Base-by-base conservation (phyloP, 2,113 vertebrate genomes). In the Ceuthmochares aereus region DNA sequence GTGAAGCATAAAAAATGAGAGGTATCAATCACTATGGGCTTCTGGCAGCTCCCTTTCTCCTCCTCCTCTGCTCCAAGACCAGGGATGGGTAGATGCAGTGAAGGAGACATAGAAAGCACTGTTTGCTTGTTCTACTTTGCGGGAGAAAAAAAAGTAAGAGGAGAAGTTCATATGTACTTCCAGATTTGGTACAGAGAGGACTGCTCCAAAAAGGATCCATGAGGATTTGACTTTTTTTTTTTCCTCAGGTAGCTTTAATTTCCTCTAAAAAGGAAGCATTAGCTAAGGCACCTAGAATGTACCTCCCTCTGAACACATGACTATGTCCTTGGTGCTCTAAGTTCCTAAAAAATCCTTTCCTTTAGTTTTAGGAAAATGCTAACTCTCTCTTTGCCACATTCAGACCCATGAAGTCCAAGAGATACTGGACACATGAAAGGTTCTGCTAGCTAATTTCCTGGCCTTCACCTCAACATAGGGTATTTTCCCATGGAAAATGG, bases 41-140 rank as follows among this genome's bases (percentile, higher is more conserved):
- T 90, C 94, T 95, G 94, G 72, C 94, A 95, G 86, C 79, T 93
- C 72, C 67, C 22, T 66, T 86, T 45, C 92, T 95, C 92, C 86
- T 90, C 85, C 83, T 94, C 42, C 92, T 95, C 15, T 5, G 9
- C 83, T 74, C 79, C 68, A 20, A 55, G 64, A 55, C 82, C 88
- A 36, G 64, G 51, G 90, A 74, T 18, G 51, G 59, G 80, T 51
- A 83, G 42, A 60, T 37, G 67, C 42, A 40, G 52, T 58, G 60
- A 84, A 87, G 86, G 63, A 95, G 51, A 90, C 23, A 16, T 45
- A 51, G 8, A 36, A 29, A 76, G 87, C 0, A 1, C 30, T 30
- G 34, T 36, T 69, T 90, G 45, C 68, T 88, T 58, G 12, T n/a
- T 56, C 36, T 54, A 4, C 45, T 73, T 83, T 47, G 37, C 42